Base-by-base conservation (phyloP, 2,888 invertebrate species). In the Periphyllus acericola region DNA sequence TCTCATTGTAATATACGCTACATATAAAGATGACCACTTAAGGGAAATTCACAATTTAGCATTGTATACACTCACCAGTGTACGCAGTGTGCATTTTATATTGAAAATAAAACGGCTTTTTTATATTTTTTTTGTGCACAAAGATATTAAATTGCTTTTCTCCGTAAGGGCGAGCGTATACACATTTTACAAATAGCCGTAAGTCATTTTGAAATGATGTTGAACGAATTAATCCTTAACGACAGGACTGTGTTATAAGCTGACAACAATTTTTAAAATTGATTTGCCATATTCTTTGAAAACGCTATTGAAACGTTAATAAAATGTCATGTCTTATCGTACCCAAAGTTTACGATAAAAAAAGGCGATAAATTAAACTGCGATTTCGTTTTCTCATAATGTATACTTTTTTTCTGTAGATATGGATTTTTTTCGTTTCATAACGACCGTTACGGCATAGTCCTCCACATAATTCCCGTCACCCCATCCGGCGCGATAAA, bases 311-410 rank as follows among this genome's bases (percentile, higher is more conserved):
- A 76, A 66, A 76, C 83, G 75, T 84, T 66, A 40, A 66, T 83
- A 75, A 75, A 84, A 84, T 14, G 75, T 32, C 25, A 40, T 29
- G 75, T 40, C 66, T 84, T 66, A 75, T 75, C 75, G 75, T 40
- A 25, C 3, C n/a, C 40, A 55, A 76, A 66, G 40, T 84, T 76
- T 76, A 76, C 40, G 83, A 75, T 75, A 40, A 25, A 14, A n/a
- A 74, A n/a, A 74, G 25, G 21, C 83, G 21, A 84, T 84, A 84
- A 84, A 84, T 84, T 84, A 84, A 84, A 84, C 75, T 40, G 83
- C 40, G 83, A 84, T 84, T 84, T 84, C 32, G 83, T 84, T 75
- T 66, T 40, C 40, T 40, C 40, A 40, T 46, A 32, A 75, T 60
- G 83, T 40, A 60, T 40, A 32, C 40, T 60, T n/a, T 83, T 17